A percentile compares a stretch with the other conserved stretches of the same genome.
Conservation (phyloP, 2,113 vertebrate species). For the Catharus minimus region DNA sequence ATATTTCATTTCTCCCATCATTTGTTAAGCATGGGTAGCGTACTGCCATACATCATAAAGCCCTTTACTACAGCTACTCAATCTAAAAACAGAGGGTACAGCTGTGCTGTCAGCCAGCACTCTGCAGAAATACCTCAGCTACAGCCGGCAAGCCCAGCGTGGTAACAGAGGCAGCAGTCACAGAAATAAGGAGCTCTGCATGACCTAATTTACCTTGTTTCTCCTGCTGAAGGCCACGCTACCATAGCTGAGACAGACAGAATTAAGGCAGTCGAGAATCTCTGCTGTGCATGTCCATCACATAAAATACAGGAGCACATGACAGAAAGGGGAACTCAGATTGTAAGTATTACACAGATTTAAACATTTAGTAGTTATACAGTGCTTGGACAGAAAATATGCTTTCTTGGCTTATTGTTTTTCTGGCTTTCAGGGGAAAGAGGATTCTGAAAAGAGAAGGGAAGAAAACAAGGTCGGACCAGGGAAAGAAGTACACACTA, state of each 20-base stretch:
- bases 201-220: slow-evolving; percentile 4
- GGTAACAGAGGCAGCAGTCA: neutral
- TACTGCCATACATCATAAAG: slow-evolving; percentile 7
- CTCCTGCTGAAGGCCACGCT: neutral
- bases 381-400: neutral
- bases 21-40: neutral
- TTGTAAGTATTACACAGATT: neutral
- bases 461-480: neutral
- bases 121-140: slow-evolving; percentile 2
- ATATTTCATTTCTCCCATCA: neutral
- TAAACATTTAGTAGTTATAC: neutral
- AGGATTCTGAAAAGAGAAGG: neutral
- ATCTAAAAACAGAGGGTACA: slow-evolving; percentile 39
- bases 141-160: neutral
- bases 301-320: neutral
- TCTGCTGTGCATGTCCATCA: neutral
- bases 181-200: neutral
- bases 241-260: neutral
- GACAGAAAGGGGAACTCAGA: neutral
- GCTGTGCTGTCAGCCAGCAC: neutral
- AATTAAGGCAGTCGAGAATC: neutral
- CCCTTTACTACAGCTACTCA: neutral
- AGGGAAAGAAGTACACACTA: neutral
- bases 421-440: neutral
- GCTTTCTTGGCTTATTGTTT: neutral